Percentiles rank a stretch among this genome's conserved stretches.
Evolutionary conservation across 2,888 invertebrate species (phyloP).

Genomic region (Chironomus riparius): DNA sequence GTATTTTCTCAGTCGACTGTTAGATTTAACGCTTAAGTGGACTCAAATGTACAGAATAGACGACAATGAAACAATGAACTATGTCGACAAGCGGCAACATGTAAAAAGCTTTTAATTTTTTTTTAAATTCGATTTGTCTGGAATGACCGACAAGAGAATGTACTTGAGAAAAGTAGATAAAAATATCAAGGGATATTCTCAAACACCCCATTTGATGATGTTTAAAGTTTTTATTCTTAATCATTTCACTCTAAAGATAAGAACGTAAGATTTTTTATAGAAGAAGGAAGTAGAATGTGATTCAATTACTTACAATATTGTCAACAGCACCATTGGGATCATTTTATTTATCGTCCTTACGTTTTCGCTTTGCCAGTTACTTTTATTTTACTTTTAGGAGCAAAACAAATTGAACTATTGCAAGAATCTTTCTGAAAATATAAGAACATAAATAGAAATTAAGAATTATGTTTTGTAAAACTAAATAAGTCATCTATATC

Average conservation of each 20-base stretch:
- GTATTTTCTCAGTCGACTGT: too few relatives aligned
- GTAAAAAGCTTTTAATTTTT: not conserved
- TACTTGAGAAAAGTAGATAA: not conserved
- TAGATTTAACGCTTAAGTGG: too few relatives aligned
- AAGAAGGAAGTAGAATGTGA: not conserved
- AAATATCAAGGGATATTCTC: not conserved
- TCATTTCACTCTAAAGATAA: not conserved
- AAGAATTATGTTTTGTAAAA: too few relatives aligned
- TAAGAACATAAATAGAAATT: too few relatives aligned
- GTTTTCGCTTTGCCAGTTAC: not conserved
- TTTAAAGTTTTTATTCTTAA: too few relatives aligned
- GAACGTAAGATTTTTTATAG: too few relatives aligned
- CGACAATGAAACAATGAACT: not conserved
- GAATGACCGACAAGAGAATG: not conserved
- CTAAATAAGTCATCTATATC: too few relatives aligned
- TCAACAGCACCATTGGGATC: constrained; percentile 19
- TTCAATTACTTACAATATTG: constrained; percentile 23
- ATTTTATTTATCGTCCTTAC: not conserved
- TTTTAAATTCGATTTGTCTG: not conserved
- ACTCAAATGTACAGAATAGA: too few relatives aligned
- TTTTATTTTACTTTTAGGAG: too few relatives aligned
- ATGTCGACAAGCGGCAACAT: not conserved
- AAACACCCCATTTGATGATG: too few relatives aligned
- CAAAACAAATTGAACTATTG: too few relatives aligned
- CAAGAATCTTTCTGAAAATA: too few relatives aligned